Base-by-base conservation (phyloP, 2,888 invertebrate genomes). In the Nomada goodeniana region DNA sequence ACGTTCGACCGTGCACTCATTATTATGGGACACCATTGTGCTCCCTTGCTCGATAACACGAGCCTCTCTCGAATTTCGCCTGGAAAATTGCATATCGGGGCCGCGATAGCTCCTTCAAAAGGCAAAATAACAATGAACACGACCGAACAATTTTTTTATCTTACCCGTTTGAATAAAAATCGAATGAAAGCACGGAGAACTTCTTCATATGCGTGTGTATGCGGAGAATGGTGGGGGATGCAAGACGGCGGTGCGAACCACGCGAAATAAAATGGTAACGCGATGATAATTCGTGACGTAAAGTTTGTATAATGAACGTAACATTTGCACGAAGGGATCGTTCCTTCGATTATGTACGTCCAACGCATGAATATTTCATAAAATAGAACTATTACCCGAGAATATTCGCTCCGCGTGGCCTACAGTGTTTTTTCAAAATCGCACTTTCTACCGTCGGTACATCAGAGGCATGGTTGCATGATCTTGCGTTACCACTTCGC, bases 251-350 rank as follows among this genome's bases (percentile, higher is more conserved):
- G 42, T 71, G 13, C 18, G 18, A 4, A 47, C 47, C 59, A 20
- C 44, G 64, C 44, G 70, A 50, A 76, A 70, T 29, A 29, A 71
- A 84, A 86, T 76, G 64, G 67, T 80, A 86, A 80, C 75, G 18
- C 52, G 63, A 73, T 52, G 80, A 84, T 86, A 78, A 84, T 78
- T 68, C 60, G 26, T 73, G 71, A 78, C 73, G 57, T 71, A 59
- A 53, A 80, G 61, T 81, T 81, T 68, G 65, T 75, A 53, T 70
- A 71, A 81, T 55, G 76, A 71, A 26, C 72, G 69, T 47, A 52
- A 77, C 71, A 1, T 26, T n/a, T 13, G 53, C 71, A 50, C 50
- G 53, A 64, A 47, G 44, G 18, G 42, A 76, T 63, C 76, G 18
- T n/a, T 69, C 52, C 20, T 44, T 52, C 57, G 68, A 57, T 80